Conservation (phyloP, 2,113 vertebrate species). For the Oryzias woworae region DNA sequence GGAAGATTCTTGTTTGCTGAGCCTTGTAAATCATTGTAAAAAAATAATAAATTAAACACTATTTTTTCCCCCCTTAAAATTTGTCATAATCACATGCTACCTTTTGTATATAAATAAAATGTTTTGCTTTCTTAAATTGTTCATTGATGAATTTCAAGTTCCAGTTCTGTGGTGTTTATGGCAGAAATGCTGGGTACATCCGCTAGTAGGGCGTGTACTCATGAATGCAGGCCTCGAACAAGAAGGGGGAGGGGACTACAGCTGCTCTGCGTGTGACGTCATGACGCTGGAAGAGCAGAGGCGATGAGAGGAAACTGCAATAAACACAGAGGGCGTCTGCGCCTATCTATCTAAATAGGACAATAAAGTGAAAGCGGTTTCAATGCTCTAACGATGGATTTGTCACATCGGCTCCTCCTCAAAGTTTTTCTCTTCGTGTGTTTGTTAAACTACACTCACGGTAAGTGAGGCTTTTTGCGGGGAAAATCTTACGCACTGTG, state of each 20-base stretch:
- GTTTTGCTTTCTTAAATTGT: no score
- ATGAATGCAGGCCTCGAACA: conserved; percentile 32
- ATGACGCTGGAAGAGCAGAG: conserved; percentile 58
- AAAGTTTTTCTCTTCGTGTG: conserved; percentile 66
- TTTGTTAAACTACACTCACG: conserved; percentile 62
- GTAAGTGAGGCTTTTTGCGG: conserved; percentile 61
- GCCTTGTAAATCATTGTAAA: no score
- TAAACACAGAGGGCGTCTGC: conserved; percentile 81
- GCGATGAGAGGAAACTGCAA: conserved; percentile 74
- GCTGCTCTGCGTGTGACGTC: conserved; percentile 71
- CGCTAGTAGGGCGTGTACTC: background rate
- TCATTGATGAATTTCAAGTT: no score
- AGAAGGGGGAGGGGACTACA: conserved; percentile 52
- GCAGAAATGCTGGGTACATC: no score
- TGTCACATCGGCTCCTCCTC: conserved; percentile 66
- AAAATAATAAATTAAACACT: no score
- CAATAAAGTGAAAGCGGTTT: conserved; percentile 77
- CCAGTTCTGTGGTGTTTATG: no score
- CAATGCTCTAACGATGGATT: conserved; percentile 78
- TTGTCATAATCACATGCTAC: no score
- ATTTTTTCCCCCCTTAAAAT: no score
- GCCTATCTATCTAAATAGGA: conserved; percentile 77
- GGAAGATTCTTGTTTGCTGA: no score
- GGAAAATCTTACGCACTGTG: conserved; percentile 18
- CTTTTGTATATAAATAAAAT: no score